A percentile compares a stretch with the other conserved stretches of the same genome.
Conservation (phyloP, 2,113 vertebrate genomes). For the Ceratotherium simum region DNA sequence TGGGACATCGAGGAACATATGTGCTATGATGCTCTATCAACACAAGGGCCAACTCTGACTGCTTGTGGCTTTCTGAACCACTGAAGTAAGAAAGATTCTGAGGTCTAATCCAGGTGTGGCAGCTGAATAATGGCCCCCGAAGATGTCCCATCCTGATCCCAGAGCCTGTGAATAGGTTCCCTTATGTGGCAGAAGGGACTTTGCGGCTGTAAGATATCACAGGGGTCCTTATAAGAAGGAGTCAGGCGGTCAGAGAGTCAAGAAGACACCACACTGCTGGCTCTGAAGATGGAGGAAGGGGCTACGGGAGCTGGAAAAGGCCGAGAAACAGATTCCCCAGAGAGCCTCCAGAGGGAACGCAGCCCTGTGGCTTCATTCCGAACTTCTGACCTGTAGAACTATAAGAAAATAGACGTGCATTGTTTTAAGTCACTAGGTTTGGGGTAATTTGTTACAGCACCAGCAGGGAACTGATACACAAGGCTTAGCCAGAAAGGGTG, state of each 20-base stretch:
- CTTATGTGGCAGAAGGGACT: fast-evolving
- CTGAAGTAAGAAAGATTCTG: background rate
- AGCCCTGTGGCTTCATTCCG: background rate
- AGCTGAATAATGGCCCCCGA: fast-evolving
- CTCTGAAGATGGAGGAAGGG: background rate
- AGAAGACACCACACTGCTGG: background rate
- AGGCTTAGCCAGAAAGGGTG: background rate
- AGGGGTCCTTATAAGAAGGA: fast-evolving
- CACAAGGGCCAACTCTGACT: fast-evolving
- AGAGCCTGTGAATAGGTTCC: background rate
- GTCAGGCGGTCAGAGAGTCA: background rate
- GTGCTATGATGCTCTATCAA: fast-evolving
- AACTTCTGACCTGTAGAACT: background rate
- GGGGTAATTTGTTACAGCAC: background rate
- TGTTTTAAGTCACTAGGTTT: background rate
- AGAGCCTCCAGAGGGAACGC: background rate
- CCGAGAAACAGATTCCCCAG: no score
- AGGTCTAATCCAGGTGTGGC: background rate
- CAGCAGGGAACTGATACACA: fast-evolving
- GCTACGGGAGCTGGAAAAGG: background rate
- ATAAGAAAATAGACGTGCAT: fast-evolving
- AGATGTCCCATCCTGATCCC: fast-evolving
- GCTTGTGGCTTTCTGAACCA: background rate
- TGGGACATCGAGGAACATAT: fast-evolving
- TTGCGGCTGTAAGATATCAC: fast-evolving